Evolutionary conservation across 2,888 invertebrate species (phyloP).

Genomic region (Stenurella melanura): DNA sequence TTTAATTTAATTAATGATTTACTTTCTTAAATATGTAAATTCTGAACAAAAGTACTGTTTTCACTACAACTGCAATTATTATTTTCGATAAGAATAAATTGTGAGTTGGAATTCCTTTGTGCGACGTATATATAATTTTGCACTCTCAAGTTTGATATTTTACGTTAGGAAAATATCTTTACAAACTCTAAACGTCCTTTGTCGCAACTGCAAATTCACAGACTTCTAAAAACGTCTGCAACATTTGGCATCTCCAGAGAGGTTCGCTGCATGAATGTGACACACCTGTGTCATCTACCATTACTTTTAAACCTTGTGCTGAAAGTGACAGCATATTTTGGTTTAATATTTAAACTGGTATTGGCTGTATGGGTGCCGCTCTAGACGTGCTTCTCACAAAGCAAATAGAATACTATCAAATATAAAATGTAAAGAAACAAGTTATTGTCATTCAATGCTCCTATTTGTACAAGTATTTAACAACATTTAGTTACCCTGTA

Average conservation of each 20-base stretch:
- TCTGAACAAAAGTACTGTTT: neutral
- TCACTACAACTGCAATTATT: no score
- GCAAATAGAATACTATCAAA: conserved; percentile 20
- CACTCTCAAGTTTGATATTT: neutral
- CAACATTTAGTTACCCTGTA: conserved; percentile 5
- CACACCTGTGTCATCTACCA: conserved; percentile 42
- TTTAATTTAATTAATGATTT: neutral
- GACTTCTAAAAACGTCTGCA: conserved; percentile 36
- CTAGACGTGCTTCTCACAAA: conserved; percentile 25
- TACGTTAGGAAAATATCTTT: conserved; percentile 10
- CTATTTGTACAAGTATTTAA: conserved; percentile 25
- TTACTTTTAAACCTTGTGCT: conserved; percentile 34
- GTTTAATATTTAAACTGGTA: conserved; percentile 31
- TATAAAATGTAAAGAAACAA: conserved; percentile 20
- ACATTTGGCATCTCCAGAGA: conserved; percentile 33
- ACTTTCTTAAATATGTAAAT: neutral
- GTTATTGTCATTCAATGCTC: conserved; percentile 15
- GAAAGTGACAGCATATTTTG: conserved; percentile 35
- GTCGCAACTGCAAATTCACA: conserved; percentile 19
- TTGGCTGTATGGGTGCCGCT: conserved; percentile 29
- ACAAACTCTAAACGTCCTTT: conserved; percentile 13
- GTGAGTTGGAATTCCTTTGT: neutral
- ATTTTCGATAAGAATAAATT: neutral
- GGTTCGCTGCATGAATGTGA: conserved; percentile 39
- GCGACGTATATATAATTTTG: neutral